Evolutionary conservation across 2,113 vertebrate genomes (phyloP).

Genomic region (Pluvialis apricaria): DNA sequence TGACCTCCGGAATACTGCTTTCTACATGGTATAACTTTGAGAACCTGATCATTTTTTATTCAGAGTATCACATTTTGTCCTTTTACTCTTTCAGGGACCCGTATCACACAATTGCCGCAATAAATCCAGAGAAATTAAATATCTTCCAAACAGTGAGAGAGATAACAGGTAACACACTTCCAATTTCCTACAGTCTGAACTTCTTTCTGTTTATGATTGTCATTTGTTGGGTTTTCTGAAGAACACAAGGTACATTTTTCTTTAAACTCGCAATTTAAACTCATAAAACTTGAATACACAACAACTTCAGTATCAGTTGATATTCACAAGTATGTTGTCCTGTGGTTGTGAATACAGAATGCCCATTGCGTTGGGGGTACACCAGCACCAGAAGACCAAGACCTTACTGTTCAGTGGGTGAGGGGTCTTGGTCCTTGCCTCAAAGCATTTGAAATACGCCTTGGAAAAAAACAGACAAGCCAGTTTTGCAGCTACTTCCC

Average conservation of each 20-base stretch:
- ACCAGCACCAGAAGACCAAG: background rate
- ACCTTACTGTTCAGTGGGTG: background rate
- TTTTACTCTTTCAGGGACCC: slow-evolving; percentile 82
- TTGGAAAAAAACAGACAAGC: background rate
- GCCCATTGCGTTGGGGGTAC: background rate
- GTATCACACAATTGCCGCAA: slow-evolving; percentile 89
- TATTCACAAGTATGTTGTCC: background rate
- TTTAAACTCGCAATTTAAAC: background rate
- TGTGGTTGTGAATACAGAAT: background rate
- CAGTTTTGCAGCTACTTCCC: background rate
- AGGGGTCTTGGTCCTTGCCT: background rate
- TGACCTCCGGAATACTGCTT: background rate
- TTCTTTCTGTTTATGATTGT: background rate
- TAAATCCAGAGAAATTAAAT: slow-evolving; percentile 92
- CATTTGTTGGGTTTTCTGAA: background rate
- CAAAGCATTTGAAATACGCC: background rate
- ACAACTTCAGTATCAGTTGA: background rate
- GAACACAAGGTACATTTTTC: background rate
- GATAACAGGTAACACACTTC: slow-evolving; percentile 87
- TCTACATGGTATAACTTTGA: background rate
- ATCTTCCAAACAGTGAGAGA: slow-evolving; percentile 93
- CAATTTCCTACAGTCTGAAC: background rate
- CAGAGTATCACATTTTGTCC: background rate
- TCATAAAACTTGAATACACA: background rate
- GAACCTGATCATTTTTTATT: background rate